Conservation (phyloP, 2,888 invertebrate genomes). For the Drosophila acutilabella region DNA sequence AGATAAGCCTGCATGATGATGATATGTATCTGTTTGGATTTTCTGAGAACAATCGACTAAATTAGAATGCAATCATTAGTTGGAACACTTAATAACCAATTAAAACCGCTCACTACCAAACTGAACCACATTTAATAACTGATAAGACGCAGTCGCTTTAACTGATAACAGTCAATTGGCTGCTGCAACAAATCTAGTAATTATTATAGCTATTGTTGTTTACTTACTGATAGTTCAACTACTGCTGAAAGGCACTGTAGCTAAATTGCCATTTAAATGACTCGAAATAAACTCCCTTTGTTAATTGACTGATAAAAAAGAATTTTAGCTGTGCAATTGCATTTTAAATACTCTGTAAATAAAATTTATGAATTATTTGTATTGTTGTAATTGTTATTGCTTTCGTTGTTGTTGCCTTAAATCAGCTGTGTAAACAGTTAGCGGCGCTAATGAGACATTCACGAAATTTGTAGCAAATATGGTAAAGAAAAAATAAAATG, state of each 20-base stretch:
- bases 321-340: slow-evolving; percentile 38
- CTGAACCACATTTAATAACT: slow-evolving; percentile 43
- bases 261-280: slow-evolving; percentile 52
- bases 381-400: slow-evolving; percentile 12
- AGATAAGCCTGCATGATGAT: slow-evolving; percentile 28
- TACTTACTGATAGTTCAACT: background rate
- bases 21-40: slow-evolving; percentile 18
- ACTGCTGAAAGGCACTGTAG: slow-evolving; percentile 23
- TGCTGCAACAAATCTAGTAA: slow-evolving; percentile 28
- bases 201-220: slow-evolving; percentile 5
- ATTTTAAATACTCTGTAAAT: slow-evolving; percentile 44
- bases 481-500: background rate
- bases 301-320: slow-evolving; percentile 49
- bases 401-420: slow-evolving; percentile 18
- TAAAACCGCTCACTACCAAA: slow-evolving; percentile 57
- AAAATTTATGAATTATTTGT: slow-evolving; percentile 19
- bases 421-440: slow-evolving; percentile 45
- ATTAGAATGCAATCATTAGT: slow-evolving; percentile 45
- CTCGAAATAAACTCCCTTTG: slow-evolving; percentile 20
- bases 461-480: slow-evolving; percentile 43
- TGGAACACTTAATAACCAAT: slow-evolving; percentile 50
- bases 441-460: slow-evolving; percentile 58
- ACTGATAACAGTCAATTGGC: slow-evolving; percentile 36
- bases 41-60: slow-evolving; percentile 36
- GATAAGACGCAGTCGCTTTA: slow-evolving; percentile 28